phyloP scores from a whole-genome alignment of 2,888 invertebrate species.

The Pollenia griseotomentosa region DNA sequence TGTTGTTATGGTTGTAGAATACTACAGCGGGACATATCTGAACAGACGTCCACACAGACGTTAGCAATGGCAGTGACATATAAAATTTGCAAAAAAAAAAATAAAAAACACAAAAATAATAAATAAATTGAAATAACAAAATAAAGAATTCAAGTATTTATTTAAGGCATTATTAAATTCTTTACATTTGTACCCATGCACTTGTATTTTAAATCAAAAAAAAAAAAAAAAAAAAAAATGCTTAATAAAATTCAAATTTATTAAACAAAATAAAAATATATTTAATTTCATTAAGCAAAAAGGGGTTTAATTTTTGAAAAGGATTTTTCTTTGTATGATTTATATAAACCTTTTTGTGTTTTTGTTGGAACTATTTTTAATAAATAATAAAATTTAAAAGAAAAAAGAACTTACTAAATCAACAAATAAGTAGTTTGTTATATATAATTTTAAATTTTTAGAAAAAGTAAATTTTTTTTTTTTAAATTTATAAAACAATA shows the following conservation, averaged over 20 bases:
- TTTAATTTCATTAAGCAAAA: neutral
- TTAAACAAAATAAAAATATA: conserved; percentile 35
- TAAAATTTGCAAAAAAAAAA: conserved; percentile 18
- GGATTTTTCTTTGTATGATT: neutral
- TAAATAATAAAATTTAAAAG: too few species aligned
- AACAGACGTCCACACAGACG: conserved; percentile 40
- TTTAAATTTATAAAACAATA: too few species aligned
- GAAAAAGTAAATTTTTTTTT: too few species aligned
- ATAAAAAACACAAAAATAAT: neutral
- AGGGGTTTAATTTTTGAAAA: neutral
- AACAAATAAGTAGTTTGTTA: too few species aligned
- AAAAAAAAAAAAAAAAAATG: neutral
- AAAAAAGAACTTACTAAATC: too few species aligned
- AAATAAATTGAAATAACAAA: neutral
- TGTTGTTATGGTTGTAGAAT: neutral
- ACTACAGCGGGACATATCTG: conserved; percentile 14
- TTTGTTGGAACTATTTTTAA: too few species aligned
- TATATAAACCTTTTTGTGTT: too few species aligned
- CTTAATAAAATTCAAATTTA: conserved; percentile 31
- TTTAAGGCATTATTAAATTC: conserved; percentile 22
- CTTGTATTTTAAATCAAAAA: neutral
- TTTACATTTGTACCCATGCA: conserved; percentile 16
- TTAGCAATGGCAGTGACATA: conserved; percentile 72
- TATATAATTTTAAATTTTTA: too few species aligned
- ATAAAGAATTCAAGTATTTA: conserved; percentile 45